Evolutionary conservation across 2,888 invertebrate genomes (phyloP), one percentile per base, ranked within the genome.

Genomic region (Lasioglossum malachurum): DNA sequence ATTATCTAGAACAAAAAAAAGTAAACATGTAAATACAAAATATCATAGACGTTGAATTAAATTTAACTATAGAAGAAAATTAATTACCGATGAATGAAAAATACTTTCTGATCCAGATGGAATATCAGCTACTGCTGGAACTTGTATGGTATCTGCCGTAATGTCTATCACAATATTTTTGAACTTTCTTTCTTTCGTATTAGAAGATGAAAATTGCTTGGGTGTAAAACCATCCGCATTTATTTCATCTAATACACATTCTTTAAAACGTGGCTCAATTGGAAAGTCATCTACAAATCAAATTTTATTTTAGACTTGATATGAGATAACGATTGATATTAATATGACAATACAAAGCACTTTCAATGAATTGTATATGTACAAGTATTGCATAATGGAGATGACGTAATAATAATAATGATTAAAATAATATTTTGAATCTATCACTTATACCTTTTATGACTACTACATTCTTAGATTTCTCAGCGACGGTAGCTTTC

Each of bases 91-190:
- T 76, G 94, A 91, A 83, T 95, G 95, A 89, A 95, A 95, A 84
- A 95, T 94, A 81, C 94, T 95, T 49, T 95, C 94, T 1, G 92
- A 77, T 35, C 88, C 81, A 60, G 83, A 80, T n/a, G 92, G 86
- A 27, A 90, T 49, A 79, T 90, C 91, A 41, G 88, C 87, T 7
- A 96, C 93, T 83, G 96, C 96, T 44, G 97, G 97, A 23, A 97
- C 95, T 89, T 96, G 97, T 75, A 98, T 97, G 38, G 97, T 97
- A 91, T 98, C 97, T 2, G 97, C 96, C 89, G 97, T 96, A 79
- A 98, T 96, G 93, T 98, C 97, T 86, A 98, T 97, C 0, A 97
- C 97, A 90, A 98, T 97, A 93, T 97, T 97, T 90, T 97, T 96
- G 5, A 96, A 96, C 60, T 97, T 96, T 89, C 97, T 97, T 88